These are phyloP conservation scores for Bombus sibiricus DNA, from an alignment of 1,140 invertebrate species.

Conservation along the genomic window DNA sequence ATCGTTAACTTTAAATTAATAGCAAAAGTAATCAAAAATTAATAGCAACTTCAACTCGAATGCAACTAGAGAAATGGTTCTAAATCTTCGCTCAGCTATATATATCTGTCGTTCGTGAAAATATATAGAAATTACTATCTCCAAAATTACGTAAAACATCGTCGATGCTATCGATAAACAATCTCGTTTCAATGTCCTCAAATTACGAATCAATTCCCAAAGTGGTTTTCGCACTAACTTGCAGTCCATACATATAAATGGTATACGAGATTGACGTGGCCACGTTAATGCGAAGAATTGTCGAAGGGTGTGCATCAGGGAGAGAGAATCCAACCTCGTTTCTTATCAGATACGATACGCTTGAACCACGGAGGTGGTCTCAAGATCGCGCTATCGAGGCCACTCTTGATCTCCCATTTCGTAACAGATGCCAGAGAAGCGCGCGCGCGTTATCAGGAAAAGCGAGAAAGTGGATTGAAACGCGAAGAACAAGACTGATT, in stretches of 20 bases:
- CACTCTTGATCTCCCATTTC: conserved; percentile 36
- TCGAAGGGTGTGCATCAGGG: conserved; percentile 1
- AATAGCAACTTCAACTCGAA: too few relatives aligned
- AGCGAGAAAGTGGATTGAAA: conserved; percentile 52
- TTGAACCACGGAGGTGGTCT: not conserved
- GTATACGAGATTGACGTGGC: not conserved
- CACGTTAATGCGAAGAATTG: conserved; percentile 9
- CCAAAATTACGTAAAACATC: not conserved
- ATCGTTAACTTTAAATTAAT: too few relatives aligned
- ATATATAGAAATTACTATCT: not conserved
- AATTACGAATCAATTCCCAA: not conserved
- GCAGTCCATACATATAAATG: not conserved
- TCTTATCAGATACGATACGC: conserved; percentile 48
- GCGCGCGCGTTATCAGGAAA: conserved; percentile 5
- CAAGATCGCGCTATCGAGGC: conserved; percentile 44
- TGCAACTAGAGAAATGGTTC: too few relatives aligned
- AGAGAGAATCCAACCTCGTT: conserved; percentile 10
- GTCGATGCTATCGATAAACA: not conserved
- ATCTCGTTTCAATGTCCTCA: too few relatives aligned
- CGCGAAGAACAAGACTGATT: conserved; percentile 44
- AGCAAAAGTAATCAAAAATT: too few relatives aligned
- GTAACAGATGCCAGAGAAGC: not conserved
- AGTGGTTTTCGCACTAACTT: not conserved
- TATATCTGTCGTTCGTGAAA: too few relatives aligned
- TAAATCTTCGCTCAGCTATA: not conserved